Evolutionary conservation across 2,113 vertebrate genomes (phyloP), one percentile per base, ranked within the genome.

Genomic region (Sporophila hypoxantha): DNA sequence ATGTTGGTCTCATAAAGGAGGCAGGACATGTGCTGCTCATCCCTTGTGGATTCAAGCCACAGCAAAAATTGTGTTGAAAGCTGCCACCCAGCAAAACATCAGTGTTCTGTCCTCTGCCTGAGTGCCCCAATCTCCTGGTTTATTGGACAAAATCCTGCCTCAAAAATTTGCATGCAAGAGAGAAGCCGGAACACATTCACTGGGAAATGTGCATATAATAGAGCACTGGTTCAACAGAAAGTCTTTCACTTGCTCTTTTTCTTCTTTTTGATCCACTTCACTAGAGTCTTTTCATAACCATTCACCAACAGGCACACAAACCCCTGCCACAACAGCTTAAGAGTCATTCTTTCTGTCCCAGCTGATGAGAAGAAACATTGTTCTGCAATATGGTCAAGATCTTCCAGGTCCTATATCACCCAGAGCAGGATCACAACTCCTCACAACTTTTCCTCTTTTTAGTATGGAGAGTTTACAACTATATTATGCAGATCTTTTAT

Each of bases 171-270:
- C 30, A 34, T 47, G 37, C 20, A 17, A 59, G 59, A 42, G 50
- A 77, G 46, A 34, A 75, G 32, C 34, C 0, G 0, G 30, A 85
- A 41, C 8, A 21, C 18, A n/a, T 55, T 87, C 56, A 47, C 20
- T 0, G 0, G 17, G 32, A 26, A 62, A 17, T 1, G 2, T 50
- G 21, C 3, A 3, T 49, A 49, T 75, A 87, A 75, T 1, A 0
- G 65, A 59, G 27, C 25, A 39, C 23, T 71, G 50, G n/a, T 36
- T 92, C 47, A 56, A 50, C 66, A 75, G 13, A 70, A 71, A 47
- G 27, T 50, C 46, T 75, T 83, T 85, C 46, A 22, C 21, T 83
- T 80, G 23, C 34, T 87, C 30, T 73, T 87, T 53, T 68, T 82
- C 36, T 47, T 76, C 46, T 71, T 92, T 84, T 76, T 70, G 37